phyloP scores from a whole-genome alignment of 2,797 vertebrate genomes.

The Babyrousa celebensis region DNA sequence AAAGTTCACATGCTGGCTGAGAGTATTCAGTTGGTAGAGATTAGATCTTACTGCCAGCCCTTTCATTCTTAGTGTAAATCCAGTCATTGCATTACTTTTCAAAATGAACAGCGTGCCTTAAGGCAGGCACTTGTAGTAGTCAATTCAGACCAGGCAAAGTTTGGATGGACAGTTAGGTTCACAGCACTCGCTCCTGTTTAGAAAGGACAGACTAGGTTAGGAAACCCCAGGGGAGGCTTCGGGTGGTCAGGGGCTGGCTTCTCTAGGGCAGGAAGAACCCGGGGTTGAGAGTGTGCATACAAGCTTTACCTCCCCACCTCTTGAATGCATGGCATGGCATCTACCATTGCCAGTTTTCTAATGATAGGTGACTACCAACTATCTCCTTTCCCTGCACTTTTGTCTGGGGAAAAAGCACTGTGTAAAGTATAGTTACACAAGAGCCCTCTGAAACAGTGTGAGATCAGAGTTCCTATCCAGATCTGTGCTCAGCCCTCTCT shows the following conservation, averaged over 20 bases:
- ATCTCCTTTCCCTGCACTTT: not conserved
- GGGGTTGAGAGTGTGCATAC: not conserved
- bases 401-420: not conserved
- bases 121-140: not conserved
- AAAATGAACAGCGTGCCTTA: not conserved
- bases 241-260: not conserved
- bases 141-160: not conserved
- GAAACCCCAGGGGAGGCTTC: not conserved
- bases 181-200: not conserved
- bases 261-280: not conserved
- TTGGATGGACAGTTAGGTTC: not conserved
- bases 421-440: not conserved
- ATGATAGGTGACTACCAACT: not conserved
- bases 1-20: not conserved
- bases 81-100: slow-evolving; percentile 3
- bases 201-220: not conserved
- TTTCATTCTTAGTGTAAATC: slow-evolving; percentile 25
- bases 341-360: not conserved
- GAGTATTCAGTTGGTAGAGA: not conserved
- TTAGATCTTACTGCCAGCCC: not conserved
- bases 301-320: not conserved
- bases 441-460: not conserved
- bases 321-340: not conserved
- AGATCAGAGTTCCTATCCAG: not conserved
- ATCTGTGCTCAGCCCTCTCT: not conserved